Percentiles rank a stretch among this genome's conserved stretches.
Evolutionary conservation across 2,113 vertebrate genomes (phyloP).

Genomic region (Chauna torquata): DNA sequence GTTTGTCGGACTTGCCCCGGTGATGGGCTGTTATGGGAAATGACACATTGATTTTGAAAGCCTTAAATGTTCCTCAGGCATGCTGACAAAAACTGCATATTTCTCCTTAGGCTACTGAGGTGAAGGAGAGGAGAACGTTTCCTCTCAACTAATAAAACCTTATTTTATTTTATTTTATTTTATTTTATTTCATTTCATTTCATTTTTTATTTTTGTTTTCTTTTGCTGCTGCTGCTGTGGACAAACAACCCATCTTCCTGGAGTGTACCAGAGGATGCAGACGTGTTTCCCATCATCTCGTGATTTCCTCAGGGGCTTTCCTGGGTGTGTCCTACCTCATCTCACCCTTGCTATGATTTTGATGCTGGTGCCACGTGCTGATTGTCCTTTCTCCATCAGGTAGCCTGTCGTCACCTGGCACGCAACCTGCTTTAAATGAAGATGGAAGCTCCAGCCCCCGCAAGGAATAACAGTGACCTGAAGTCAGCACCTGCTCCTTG

Average conservation of each 20-base stretch:
- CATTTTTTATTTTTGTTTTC: background rate
- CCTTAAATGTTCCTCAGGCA: slow-evolving; percentile 10
- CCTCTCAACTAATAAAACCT: background rate
- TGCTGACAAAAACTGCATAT: background rate
- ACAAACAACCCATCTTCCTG: background rate
- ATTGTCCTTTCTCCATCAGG: background rate
- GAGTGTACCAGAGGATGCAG: background rate
- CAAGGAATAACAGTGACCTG: background rate
- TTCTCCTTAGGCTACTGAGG: slow-evolving; percentile 14
- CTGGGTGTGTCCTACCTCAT: background rate
- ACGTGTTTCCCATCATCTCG: background rate
- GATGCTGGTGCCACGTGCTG: background rate
- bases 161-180: background rate
- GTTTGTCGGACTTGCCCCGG: background rate
- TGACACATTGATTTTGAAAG: slow-evolving; percentile 32
- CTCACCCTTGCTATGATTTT: background rate
- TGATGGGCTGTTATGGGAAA: slow-evolving; percentile 27
- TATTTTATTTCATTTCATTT: background rate
- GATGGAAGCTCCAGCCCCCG: background rate
- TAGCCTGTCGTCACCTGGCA: background rate
- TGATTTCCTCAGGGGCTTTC: background rate
- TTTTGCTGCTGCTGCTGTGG: background rate
- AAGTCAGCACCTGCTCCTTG: background rate
- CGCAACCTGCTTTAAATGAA: background rate
- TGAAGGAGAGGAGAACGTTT: background rate